A percentile compares a stretch with the other conserved stretches of the same genome.
phyloP scores from a whole-genome alignment of 2,888 invertebrate species.

The Troides oblongomaculatus region DNA sequence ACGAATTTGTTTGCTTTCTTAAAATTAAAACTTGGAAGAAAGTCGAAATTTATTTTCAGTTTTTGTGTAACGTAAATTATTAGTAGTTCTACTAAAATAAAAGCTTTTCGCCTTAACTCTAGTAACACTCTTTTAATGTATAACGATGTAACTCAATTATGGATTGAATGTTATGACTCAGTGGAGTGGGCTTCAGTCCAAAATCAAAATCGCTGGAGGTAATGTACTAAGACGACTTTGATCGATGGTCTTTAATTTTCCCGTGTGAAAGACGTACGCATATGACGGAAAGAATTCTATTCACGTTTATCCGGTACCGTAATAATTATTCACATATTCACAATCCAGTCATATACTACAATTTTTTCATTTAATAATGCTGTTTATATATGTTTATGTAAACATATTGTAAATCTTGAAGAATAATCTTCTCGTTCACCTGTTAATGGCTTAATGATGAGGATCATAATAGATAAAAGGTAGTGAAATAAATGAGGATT shows the following conservation, averaged over 20 bases:
- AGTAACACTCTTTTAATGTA: not conserved
- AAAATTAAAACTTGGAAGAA: not conserved
- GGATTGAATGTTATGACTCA: slow-evolving; percentile 11
- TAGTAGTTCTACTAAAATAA: no score
- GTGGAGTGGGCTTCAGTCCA: slow-evolving; percentile 15
- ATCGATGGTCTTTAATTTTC: slow-evolving; percentile 44
- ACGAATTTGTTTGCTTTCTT: slow-evolving; percentile 1
- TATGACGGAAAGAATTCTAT: slow-evolving; percentile 9
- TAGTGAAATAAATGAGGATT: no score
- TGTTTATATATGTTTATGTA: not conserved
- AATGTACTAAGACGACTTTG: slow-evolving; percentile 49
- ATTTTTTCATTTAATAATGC: not conserved
- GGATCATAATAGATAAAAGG: no score
- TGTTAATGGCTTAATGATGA: no score
- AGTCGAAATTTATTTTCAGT: no score
- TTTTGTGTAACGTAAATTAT: no score
- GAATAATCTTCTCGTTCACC: no score
- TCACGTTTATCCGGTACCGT: not conserved
- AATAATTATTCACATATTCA: not conserved
- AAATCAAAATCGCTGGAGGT: slow-evolving; percentile 31
- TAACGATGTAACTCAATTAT: slow-evolving; percentile 18
- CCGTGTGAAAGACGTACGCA: slow-evolving; percentile 14
- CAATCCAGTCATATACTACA: not conserved
- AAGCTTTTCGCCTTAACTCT: no score
- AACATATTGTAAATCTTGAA: no score